Evolutionary conservation across 2,113 vertebrate species (phyloP).

Genomic region (Myiozetetes cayanensis): DNA sequence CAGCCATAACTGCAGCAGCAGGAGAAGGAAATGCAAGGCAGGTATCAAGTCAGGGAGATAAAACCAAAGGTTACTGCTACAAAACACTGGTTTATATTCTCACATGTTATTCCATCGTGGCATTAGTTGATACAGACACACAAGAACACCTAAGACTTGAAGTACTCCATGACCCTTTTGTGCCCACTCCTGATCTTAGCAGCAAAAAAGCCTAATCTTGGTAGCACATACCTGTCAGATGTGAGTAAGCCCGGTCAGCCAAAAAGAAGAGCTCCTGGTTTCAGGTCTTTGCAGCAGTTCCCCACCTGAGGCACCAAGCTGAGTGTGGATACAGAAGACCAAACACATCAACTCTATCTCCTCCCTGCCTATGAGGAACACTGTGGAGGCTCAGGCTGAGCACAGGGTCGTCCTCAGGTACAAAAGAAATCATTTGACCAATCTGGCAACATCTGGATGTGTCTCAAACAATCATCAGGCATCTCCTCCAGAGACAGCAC

Average conservation of each 20-base stretch:
- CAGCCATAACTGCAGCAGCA: background rate
- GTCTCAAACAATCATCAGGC: background rate
- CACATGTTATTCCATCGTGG: background rate
- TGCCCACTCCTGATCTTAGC: background rate
- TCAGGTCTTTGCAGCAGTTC: background rate
- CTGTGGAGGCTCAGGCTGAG: background rate
- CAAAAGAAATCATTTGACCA: background rate
- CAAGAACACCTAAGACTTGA: background rate
- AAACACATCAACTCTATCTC: accelerated
- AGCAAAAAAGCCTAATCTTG: background rate
- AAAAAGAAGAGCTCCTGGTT: background rate
- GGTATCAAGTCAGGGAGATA: background rate
- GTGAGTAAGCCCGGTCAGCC: background rate
- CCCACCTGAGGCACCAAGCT: background rate
- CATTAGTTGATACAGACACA: background rate
- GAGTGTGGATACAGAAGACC: accelerated
- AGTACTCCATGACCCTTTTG: background rate
- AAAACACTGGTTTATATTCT: background rate
- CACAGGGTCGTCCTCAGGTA: background rate
- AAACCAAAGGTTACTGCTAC: background rate
- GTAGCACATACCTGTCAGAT: background rate
- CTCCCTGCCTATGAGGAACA: background rate
- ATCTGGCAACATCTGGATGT: background rate
- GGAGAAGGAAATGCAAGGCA: background rate
- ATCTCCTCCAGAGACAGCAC: background rate